Evolutionary conservation across 2,113 vertebrate genomes (phyloP).

Genomic region (Crotalus horridus): DNA sequence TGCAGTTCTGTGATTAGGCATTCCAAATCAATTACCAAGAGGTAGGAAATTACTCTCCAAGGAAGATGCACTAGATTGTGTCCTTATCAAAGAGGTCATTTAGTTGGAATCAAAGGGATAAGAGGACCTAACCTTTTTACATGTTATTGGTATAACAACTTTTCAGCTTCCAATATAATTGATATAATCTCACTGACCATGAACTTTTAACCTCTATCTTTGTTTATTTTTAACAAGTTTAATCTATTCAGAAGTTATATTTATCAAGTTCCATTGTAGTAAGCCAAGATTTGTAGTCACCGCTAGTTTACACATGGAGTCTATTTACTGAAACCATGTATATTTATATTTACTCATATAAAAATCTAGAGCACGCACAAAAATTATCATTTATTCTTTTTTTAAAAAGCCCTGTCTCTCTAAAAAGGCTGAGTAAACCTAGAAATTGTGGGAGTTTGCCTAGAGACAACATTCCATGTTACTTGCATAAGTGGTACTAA

Average conservation of each 20-base stretch:
- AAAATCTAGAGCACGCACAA: neutral
- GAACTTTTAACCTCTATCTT: neutral
- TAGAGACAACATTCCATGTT: neutral
- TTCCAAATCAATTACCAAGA: neutral
- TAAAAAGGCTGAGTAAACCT: neutral
- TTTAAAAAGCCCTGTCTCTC: neutral
- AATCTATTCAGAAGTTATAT: neutral
- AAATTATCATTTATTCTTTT: neutral
- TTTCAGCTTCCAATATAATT: neutral
- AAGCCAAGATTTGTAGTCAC: neutral
- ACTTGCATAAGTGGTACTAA: neutral
- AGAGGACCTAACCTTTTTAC: neutral
- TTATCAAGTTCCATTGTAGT: neutral
- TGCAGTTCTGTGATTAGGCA: slow-evolving; percentile 1
- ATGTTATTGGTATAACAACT: neutral
- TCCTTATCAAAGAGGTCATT: neutral
- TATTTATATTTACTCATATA: neutral
- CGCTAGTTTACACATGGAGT: neutral
- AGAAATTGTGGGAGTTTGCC: neutral
- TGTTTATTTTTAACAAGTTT: neutral
- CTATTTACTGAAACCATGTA: neutral
- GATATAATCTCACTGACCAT: neutral
- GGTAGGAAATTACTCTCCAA: neutral
- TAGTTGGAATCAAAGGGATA: neutral
- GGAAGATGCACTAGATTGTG: neutral